Evolutionary conservation across 2,797 vertebrate genomes (phyloP).

Genomic region (Euphonia xanthogaster): DNA sequence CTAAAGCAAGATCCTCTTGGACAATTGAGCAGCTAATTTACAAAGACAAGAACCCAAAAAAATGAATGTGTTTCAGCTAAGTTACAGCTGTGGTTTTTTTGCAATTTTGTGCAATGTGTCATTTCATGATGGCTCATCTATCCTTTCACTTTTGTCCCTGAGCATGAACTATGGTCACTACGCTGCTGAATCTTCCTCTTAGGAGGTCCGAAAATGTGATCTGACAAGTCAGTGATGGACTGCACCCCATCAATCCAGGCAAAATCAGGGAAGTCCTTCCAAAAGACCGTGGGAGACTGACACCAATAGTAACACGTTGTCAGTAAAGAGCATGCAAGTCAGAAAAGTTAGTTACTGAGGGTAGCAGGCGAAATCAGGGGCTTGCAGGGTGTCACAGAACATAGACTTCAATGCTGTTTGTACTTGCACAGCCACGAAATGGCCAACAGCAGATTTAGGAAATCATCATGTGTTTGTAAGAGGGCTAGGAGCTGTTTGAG

Average conservation of each 20-base stretch:
- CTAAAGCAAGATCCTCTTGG: background rate
- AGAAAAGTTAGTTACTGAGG: background rate
- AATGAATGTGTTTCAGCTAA: background rate
- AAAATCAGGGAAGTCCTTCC: background rate
- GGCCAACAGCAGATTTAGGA: background rate
- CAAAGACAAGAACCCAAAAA: background rate
- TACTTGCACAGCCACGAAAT: rapidly evolving
- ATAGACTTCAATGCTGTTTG: background rate
- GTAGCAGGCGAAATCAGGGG: background rate
- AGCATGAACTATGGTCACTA: background rate
- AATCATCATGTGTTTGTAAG: background rate
- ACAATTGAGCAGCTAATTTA: background rate
- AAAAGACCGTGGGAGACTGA: background rate
- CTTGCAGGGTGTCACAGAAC: background rate
- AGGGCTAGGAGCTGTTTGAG: background rate
- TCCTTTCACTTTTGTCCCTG: background rate
- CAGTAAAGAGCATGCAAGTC: background rate
- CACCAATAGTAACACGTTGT: background rate
- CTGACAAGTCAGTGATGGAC: background rate
- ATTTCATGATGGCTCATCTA: background rate
- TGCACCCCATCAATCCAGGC: background rate
- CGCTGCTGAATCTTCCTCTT: background rate
- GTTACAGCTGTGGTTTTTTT: background rate
- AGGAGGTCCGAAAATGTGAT: background rate
- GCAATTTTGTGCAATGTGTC: background rate